Evolutionary conservation across 2,797 vertebrate genomes (phyloP).

Genomic region (Buphagus erythrorhynchus): DNA sequence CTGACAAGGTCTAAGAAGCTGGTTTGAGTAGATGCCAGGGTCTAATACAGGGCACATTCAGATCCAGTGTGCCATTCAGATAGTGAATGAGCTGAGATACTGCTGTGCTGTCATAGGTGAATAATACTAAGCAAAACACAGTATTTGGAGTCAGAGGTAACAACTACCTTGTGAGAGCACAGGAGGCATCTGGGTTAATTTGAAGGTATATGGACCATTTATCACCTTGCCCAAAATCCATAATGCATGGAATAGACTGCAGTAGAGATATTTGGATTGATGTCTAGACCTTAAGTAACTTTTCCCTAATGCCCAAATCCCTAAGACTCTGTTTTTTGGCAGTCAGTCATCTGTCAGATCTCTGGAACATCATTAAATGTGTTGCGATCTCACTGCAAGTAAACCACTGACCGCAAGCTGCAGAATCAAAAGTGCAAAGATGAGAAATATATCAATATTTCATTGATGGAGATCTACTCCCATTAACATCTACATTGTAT

Average conservation of each 20-base stretch:
- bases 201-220: not conserved
- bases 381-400: not conserved
- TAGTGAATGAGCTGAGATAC: not conserved
- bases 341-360: not conserved
- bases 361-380: slow-evolving; percentile 18
- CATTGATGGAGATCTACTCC: slow-evolving; percentile 30
- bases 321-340: slow-evolving; percentile 36
- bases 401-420: slow-evolving; percentile 1
- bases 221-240: not conserved
- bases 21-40: not conserved
- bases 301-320: slow-evolving; percentile 53
- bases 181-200: not conserved
- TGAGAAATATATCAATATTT: slow-evolving; percentile 52
- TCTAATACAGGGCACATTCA: not conserved
- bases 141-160: not conserved
- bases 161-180: not conserved
- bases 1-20: not conserved
- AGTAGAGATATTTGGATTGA: not conserved
- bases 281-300: slow-evolving; percentile 48
- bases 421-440: not conserved
- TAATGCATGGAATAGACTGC: not conserved
- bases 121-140: not conserved
- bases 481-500: slow-evolving; percentile 4
- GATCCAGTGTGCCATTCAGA: not conserved
- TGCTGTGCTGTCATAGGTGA: not conserved